Evolutionary conservation across 2,888 invertebrate genomes (phyloP), one percentile per base, ranked within the genome.

Genomic region (Ophraella communa): DNA sequence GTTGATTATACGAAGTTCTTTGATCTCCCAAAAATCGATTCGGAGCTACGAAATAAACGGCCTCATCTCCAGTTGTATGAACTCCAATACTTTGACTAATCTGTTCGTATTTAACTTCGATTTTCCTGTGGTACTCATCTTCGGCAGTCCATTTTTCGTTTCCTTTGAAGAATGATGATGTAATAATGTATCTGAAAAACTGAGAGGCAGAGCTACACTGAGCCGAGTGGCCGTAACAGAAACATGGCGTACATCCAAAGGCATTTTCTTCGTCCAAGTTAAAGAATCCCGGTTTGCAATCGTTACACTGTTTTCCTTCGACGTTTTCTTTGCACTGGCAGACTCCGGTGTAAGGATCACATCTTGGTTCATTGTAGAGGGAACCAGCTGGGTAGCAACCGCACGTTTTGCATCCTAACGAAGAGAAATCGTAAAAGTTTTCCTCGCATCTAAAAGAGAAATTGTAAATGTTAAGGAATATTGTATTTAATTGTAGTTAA

Each of bases 141-240:
- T 87, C 86, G 0, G 91, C 93, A 2, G 84, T 83, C 97, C 97
- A 98, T 59, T 91, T 88, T 80, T 98, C 96, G 11, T 87, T 85
- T 79, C 94, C 94, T 76, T 95, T 89, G 54, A 92, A 91, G 81
- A 98, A 99, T 74, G 90, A 89, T 0, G 96, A 94, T 74, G 93
- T 92, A 39, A 94, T 52, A 85, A 87, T 67, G 62, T 80, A 80
- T 62, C 73, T 78, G 14, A 74, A 77, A 64, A 76, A 79, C 4
- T 78, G 77, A 17, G 65, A 64, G 0, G 98, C 95, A 0, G 94
- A 91, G 71, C 87, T 87, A 79, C 99, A 99, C 73, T 94, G 90
- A 0, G 96, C 95, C 0, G 98, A 95, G 81, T 99, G 99, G 0
- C 98, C 98, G 80, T 94, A 98, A 80, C 99, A 99, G 87, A 99